phyloP scores from a whole-genome alignment of 2,888 invertebrate species.

The Notodonta ziczac region DNA sequence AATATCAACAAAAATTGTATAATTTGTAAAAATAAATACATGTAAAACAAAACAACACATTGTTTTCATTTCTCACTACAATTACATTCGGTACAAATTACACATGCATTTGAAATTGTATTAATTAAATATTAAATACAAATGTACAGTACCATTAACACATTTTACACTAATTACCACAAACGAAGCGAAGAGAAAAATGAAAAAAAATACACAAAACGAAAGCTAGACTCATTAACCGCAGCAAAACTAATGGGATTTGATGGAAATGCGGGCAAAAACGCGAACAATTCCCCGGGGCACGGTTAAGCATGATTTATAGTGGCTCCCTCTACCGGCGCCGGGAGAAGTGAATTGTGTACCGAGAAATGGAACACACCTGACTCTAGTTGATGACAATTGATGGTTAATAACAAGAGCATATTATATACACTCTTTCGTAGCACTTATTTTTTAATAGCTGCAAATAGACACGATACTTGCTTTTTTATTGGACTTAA shows the following conservation, averaged over 20 bases:
- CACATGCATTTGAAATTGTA: background rate
- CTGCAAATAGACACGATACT: too few relatives aligned
- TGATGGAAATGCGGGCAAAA: conserved; percentile 55
- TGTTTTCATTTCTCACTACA: too few relatives aligned
- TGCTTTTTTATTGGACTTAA: too few relatives aligned
- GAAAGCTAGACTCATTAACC: conserved; percentile 54
- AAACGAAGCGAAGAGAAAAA: conserved; percentile 34
- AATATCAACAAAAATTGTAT: background rate
- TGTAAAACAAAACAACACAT: too few relatives aligned
- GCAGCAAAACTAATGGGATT: conserved; percentile 39
- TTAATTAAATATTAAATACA: conserved; percentile 1
- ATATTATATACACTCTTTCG: background rate
- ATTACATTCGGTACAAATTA: background rate
- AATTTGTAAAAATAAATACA: too few relatives aligned
- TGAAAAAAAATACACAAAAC: conserved; percentile 19
- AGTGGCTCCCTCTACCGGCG: conserved; percentile 33
- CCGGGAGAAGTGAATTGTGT: conserved; percentile 34
- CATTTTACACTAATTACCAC: conserved; percentile 32
- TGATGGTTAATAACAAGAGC: conserved; percentile 25
- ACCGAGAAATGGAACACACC: conserved; percentile 37
- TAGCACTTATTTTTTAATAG: background rate
- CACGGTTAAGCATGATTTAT: conserved; percentile 57
- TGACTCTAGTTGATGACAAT: conserved; percentile 32
- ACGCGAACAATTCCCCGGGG: conserved; percentile 49
- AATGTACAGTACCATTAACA: conserved; percentile 1